Evolutionary conservation across 2,797 vertebrate genomes (phyloP).

Genomic region (Taenioides sp.): DNA sequence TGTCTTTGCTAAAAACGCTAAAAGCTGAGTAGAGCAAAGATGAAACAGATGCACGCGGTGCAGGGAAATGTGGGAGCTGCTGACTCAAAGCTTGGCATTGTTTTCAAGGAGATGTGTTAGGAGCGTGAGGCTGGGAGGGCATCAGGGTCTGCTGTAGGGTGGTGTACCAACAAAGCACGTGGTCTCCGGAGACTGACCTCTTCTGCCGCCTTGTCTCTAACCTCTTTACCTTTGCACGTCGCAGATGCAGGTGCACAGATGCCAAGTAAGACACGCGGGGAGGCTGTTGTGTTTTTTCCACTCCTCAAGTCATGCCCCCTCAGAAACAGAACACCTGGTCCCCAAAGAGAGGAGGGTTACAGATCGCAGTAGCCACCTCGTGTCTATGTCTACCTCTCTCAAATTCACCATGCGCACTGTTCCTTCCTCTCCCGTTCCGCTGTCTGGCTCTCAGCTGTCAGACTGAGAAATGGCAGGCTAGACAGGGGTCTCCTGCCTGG

Average conservation of each 20-base stretch:
- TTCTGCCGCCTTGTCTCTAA: conserved; percentile 57
- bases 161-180: conserved; percentile 58
- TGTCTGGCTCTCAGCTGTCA: conserved; percentile 73
- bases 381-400: conserved; percentile 34
- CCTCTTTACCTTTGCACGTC: conserved; percentile 36
- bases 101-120: conserved; percentile 60
- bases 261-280: conserved; percentile 64
- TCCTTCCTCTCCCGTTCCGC: conserved; percentile 44
- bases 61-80: conserved; percentile 43
- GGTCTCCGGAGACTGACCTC: conserved; percentile 58
- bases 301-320: conserved; percentile 45
- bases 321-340: conserved; percentile 67
- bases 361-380: conserved; percentile 30
- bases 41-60: conserved; percentile 17
- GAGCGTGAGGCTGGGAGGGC: conserved; percentile 42
- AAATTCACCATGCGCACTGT: conserved; percentile 8
- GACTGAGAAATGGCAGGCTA: conserved; percentile 71
- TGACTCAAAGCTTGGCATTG: conserved; percentile 64
- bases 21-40: conserved; percentile 34
- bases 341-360: conserved; percentile 35
- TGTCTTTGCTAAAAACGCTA: conserved; percentile 31
- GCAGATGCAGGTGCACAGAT: conserved; percentile 66
- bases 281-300: conserved; percentile 27
- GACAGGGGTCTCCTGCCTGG: conserved; percentile 67
- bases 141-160: conserved; percentile 57